A percentile compares a stretch with the other conserved stretches of the same genome.
Evolutionary conservation across 2,113 vertebrate species (phyloP).

Genomic region (Bufo bufo): DNA sequence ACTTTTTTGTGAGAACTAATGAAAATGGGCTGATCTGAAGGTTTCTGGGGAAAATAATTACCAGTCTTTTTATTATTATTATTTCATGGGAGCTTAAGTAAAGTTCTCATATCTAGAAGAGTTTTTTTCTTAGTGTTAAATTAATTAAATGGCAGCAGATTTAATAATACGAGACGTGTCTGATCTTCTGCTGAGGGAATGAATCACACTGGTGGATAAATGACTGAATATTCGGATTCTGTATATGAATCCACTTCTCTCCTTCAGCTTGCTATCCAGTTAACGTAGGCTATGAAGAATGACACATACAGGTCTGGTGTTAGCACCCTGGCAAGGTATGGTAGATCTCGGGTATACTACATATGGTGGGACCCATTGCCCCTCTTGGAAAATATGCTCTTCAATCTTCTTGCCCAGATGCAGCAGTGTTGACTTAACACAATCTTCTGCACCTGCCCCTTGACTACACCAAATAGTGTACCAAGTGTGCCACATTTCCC

Average conservation of each 20-base stretch:
- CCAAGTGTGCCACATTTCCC: too few species aligned
- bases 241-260: not conserved
- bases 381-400: too few species aligned
- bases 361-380: too few species aligned
- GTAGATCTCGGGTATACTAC: not conserved
- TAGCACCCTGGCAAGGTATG: not conserved
- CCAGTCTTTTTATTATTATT: constrained; percentile 44
- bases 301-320: not conserved
- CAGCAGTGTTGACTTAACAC: too few species aligned
- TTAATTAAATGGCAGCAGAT: constrained; percentile 41
- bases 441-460: too few species aligned
- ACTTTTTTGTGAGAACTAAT: constrained; percentile 4
- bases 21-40: constrained; percentile 54
- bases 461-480: too few species aligned
- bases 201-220: not conserved
- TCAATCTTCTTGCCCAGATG: too few species aligned
- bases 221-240: not conserved
- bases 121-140: not conserved
- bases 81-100: constrained; percentile 49
- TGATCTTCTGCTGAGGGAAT: not conserved
- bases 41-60: constrained; percentile 41
- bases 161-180: constrained; percentile 1
- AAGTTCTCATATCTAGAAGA: not conserved
- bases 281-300: not conserved
- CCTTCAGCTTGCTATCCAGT: not conserved